Conservation (phyloP, 2,797 vertebrate species). For the Pipistrellus nathusii region DNA sequence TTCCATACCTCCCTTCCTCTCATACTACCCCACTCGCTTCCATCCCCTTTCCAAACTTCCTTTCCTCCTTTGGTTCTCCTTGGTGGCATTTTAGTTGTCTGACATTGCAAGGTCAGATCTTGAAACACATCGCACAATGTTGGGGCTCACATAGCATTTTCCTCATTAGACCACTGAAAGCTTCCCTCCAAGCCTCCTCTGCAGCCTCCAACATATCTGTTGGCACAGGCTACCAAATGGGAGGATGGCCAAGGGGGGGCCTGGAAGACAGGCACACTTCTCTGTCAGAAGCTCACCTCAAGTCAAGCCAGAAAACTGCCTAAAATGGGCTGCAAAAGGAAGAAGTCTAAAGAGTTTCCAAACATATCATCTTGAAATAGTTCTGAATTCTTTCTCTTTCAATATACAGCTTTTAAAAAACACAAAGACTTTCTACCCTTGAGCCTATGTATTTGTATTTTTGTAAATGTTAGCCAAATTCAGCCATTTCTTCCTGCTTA, state of each 20-base stretch:
- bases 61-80: not conserved
- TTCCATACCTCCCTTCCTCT: not conserved
- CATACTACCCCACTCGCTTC: not conserved
- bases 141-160: not conserved
- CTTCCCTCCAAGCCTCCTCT: not conserved
- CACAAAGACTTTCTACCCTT: not conserved
- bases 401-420: not conserved
- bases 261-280: not conserved
- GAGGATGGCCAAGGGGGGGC: not conserved
- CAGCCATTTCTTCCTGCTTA: not conserved
- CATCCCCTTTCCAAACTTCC: not conserved
- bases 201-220: not conserved
- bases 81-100: not conserved
- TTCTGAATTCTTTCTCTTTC: not conserved
- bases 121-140: not conserved
- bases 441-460: slow-evolving; percentile 19
- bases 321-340: not conserved
- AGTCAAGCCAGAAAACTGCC: slow-evolving; percentile 4
- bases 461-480: not conserved
- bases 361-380: not conserved
- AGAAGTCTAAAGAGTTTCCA: not conserved
- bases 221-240: not conserved
- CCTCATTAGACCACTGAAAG: not conserved
- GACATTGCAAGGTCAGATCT: not conserved
- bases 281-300: not conserved